These are phyloP conservation scores for Spisula subtruncata DNA, from an alignment of 2,888 invertebrate species.

Conservation along the genomic window DNA sequence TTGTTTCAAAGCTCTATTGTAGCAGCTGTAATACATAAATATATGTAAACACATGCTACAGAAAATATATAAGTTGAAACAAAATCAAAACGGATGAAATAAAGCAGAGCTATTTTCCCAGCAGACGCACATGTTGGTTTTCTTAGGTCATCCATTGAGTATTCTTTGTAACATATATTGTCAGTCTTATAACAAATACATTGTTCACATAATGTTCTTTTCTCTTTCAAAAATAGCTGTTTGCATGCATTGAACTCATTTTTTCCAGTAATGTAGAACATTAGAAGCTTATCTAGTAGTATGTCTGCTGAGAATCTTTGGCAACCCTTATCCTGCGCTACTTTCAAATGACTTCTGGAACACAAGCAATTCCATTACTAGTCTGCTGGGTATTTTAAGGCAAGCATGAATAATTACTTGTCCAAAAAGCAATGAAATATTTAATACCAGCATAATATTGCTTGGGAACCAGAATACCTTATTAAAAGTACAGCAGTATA, in stretches of 20 bases:
- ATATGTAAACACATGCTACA: not conserved
- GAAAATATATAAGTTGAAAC: not conserved
- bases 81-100: constrained; percentile 4
- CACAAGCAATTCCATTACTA: constrained; percentile 8
- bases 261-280: not conserved
- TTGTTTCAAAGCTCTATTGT: too few relatives aligned
- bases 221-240: not conserved
- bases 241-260: not conserved
- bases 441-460: not conserved
- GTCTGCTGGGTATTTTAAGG: not conserved
- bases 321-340: not conserved
- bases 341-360: not conserved
- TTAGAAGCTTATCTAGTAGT: constrained; percentile 1
- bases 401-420: not conserved
- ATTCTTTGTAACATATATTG: not conserved
- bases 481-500: constrained; percentile 4
- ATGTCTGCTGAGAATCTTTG: not conserved
- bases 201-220: not conserved
- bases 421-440: not conserved
- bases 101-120: not conserved
- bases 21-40: too few relatives aligned
- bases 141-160: not conserved
- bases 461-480: not conserved
- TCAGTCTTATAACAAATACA: not conserved
- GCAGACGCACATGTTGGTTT: not conserved